phyloP scores from a whole-genome alignment of 2,113 vertebrate genomes.

The Zapornia atra region DNA sequence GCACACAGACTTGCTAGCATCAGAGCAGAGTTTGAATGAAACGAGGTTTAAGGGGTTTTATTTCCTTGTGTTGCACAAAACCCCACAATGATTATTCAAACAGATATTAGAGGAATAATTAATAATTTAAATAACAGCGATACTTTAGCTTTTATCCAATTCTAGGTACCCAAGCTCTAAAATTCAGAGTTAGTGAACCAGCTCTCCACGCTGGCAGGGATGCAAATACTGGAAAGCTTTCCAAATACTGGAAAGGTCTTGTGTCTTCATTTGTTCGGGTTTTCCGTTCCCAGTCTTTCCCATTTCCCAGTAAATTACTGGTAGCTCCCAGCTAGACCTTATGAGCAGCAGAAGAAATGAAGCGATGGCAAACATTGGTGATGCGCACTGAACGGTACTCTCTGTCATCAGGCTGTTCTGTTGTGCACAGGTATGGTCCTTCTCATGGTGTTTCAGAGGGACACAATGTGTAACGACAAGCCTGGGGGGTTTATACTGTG shows the following conservation, averaged over 20 bases:
- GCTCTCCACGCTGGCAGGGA: background rate
- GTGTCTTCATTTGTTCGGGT: conserved; percentile 3
- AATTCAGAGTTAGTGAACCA: background rate
- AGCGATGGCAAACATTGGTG: background rate
- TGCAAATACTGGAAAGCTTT: background rate
- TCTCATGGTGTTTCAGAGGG: background rate
- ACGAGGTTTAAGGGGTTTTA: background rate
- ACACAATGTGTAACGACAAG: background rate
- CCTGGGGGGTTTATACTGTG: background rate
- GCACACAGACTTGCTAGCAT: background rate
- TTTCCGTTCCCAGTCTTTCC: background rate
- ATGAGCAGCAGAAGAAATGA: background rate
- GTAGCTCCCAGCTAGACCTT: background rate
- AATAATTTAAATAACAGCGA: background rate
- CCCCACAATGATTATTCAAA: background rate
- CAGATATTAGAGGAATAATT: background rate
- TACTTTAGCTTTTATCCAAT: background rate
- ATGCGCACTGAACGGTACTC: background rate
- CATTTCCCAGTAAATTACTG: conserved; percentile 6
- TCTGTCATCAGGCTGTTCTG: background rate
- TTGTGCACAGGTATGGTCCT: background rate
- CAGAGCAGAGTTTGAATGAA: background rate
- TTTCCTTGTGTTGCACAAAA: background rate
- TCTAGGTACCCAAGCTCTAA: background rate
- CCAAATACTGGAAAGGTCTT: background rate